These are phyloP conservation scores for Orbicella faveolata DNA, from an alignment of 64 coral and sea anemone genomes.

Conservation along the genomic window DNA sequence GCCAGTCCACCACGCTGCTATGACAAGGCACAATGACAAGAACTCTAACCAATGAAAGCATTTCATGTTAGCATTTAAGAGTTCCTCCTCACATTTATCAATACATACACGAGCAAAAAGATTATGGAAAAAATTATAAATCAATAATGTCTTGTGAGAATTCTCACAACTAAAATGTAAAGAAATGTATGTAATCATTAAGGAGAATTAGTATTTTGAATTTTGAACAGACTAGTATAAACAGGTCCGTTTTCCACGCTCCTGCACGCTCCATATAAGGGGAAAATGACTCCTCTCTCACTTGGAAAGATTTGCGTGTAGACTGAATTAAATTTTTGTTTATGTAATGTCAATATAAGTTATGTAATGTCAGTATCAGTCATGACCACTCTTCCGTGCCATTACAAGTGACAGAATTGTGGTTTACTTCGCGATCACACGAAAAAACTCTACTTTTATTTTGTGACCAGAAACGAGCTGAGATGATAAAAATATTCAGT, in stretches of 20 bases:
- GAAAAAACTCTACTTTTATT: too few species aligned
- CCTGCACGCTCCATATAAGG: background rate
- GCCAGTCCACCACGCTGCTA: background rate
- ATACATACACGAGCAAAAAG: background rate
- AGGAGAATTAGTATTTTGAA: background rate
- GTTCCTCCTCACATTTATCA: background rate
- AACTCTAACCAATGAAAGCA: background rate
- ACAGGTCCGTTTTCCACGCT: background rate
- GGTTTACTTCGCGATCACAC: too few species aligned
- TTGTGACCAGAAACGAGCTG: too few species aligned
- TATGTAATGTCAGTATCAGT: too few species aligned
- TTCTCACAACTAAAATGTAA: background rate
- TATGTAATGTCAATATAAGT: too few species aligned
- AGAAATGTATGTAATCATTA: background rate
- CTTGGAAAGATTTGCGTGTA: too few species aligned
- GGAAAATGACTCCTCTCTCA: too few species aligned
- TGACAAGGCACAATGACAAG: background rate
- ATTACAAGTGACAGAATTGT: too few species aligned
- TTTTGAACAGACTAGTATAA: background rate
- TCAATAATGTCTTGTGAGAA: background rate
- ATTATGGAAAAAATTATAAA: background rate
- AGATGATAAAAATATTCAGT: too few species aligned
- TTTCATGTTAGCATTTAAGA: background rate
- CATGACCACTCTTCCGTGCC: too few species aligned
- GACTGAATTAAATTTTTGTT: too few species aligned